Base-by-base conservation (phyloP, 2,797 vertebrate species). In the Coregonus suidteri region DNA sequence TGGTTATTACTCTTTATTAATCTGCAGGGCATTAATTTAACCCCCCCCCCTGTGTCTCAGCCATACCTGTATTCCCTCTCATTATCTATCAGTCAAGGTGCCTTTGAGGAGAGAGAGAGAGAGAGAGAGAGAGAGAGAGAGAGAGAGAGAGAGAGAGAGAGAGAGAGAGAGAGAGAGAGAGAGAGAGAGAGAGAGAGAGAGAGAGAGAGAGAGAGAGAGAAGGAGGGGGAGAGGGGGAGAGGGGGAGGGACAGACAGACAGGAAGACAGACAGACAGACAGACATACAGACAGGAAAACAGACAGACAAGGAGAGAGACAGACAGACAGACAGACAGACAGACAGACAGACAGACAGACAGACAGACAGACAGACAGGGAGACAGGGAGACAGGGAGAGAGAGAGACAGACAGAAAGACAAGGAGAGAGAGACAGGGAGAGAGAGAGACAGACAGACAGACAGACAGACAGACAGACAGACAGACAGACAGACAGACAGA, bases 71-170 rank as follows among this genome's bases (percentile, higher is more conserved):
- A 89, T 91, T 90, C 87, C 83, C 82, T 84, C 93, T 94, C 93
- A 95, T 95, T 95, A 95, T 92, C 92, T 95, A 95, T 92, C 92
- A 92, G 91, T 90, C 93, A 95, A 95, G 94, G 94, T 95, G 94
- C 94, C 94, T 95, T 95, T 95, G 93, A 91, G 91, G 86, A 77
- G n/a, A 1, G 11, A 14, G 76, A 16, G 69, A 54, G 62, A 15
- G 41, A 1, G 62, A 30, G 72, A 72, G 78, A 11, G 62, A 74
- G 69, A 71, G 75, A 82, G 83, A 85, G 81, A 83, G 78, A 79
- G 88, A 84, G 79, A 69, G 85, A 2, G 2, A 76, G 65, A 79
- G 76, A 67, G 75, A 80, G 83, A 76, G 78, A 80, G 73, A 81
- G 73, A 31, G 64, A 74, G 14, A 30, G 51, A 16, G 14, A 16